These are phyloP conservation scores for Drosophila hydei DNA, from an alignment of 1,140 invertebrate species.

Conservation along the genomic window DNA sequence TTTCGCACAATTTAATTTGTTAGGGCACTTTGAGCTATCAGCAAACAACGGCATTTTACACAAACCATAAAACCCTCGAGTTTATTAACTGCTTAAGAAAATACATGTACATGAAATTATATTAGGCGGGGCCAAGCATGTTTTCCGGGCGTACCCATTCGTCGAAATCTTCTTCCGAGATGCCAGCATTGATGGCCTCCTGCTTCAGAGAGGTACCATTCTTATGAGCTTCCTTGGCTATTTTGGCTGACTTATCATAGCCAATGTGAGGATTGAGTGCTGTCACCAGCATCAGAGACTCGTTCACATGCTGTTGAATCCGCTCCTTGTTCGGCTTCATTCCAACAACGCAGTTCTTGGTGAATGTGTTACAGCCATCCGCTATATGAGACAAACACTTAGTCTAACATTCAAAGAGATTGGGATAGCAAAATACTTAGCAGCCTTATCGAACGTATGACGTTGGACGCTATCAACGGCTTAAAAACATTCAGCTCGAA, in stretches of 20 bases:
- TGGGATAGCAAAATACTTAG: constrained; percentile 85
- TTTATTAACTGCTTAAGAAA: constrained; percentile 6
- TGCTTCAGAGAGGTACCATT: constrained; percentile 95
- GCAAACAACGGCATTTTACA: no score
- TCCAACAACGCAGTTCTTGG: constrained; percentile 95
- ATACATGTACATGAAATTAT: constrained; percentile 19
- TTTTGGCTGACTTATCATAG: constrained; percentile 97
- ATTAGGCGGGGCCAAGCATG: constrained; percentile 96
- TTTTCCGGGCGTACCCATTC: constrained; percentile 96
- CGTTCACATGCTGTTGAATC: constrained; percentile 93
- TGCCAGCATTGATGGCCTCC: constrained; percentile 94
- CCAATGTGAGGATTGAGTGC: constrained; percentile 99
- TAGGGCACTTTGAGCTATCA: no score
- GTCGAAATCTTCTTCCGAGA: constrained; percentile 95
- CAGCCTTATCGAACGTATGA: constrained; percentile 94
- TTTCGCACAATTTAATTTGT: no score
- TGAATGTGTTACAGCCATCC: constrained; percentile 93
- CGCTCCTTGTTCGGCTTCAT: constrained; percentile 93
- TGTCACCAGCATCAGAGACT: constrained; percentile 99
- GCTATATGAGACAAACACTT: constrained; percentile 68
- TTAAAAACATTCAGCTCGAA: constrained; percentile 99
- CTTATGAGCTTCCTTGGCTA: constrained; percentile 98
- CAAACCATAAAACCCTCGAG: no score
- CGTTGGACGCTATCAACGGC: constrained; percentile 97
- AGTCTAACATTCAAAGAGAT: background rate